A percentile compares a stretch with the other conserved stretches of the same genome.
These are phyloP conservation scores for Cacoxenus indagator DNA, from an alignment of 2,888 invertebrate species.

Conservation along the genomic window DNA sequence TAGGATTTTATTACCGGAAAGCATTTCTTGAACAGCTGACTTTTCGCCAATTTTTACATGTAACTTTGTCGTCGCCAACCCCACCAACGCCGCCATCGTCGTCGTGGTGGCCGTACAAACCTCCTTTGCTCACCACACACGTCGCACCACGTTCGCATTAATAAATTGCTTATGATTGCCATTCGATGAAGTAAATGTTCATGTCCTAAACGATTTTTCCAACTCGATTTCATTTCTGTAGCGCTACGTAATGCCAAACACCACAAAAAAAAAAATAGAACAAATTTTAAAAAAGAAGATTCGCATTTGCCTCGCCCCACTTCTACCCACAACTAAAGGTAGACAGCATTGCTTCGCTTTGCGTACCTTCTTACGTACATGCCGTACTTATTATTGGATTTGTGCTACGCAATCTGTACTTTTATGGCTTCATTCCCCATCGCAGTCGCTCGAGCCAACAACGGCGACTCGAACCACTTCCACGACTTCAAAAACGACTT, in stretches of 20 bases:
- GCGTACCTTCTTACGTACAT: conserved; percentile 9
- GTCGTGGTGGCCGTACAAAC: conserved; percentile 2
- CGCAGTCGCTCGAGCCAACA: conserved; percentile 44
- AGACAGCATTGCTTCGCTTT: not conserved
- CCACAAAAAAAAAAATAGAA: too few species aligned
- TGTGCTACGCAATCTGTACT: conserved; percentile 45
- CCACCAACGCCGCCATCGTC: not conserved
- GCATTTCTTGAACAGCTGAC: not conserved
- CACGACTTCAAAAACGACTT: too few species aligned
- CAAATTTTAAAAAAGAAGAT: too few species aligned
- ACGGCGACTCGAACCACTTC: conserved; percentile 27
- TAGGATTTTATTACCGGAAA: conserved; percentile 11
- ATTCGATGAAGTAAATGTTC: conserved; percentile 48
- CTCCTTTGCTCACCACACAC: conserved; percentile 31
- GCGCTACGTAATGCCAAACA: too few species aligned
- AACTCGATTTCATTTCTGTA: conserved; percentile 28
- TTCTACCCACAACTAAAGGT: too few species aligned
- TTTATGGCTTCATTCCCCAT: conserved; percentile 52
- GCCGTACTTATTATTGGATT: conserved; percentile 45
- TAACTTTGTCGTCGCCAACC: conserved; percentile 38
- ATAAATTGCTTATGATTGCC: conserved; percentile 57
- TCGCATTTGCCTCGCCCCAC: not conserved
- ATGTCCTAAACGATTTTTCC: conserved; percentile 37
- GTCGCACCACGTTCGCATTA: conserved; percentile 41
- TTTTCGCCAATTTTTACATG: not conserved